Percentiles rank a stretch among this genome's conserved stretches.
Conservation (phyloP, 1,140 invertebrate species). For the Drosophila watanabei region DNA sequence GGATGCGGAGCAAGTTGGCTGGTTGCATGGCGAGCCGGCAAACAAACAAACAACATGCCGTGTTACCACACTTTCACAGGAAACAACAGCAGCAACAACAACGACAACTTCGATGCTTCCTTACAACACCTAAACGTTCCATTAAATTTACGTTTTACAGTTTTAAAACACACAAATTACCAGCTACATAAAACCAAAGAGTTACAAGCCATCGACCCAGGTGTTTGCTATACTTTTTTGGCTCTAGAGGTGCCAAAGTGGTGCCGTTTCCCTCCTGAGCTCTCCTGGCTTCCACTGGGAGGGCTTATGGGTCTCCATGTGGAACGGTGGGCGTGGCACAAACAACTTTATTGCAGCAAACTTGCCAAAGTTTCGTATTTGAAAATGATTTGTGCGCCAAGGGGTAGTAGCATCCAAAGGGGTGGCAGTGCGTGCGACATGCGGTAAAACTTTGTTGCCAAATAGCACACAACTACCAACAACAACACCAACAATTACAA, state of each 20-base stretch:
- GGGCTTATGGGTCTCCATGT: background rate
- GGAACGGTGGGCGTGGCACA: conserved; percentile 49
- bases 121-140: conserved; percentile 79
- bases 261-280: background rate
- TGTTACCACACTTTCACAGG: conserved; percentile 16
- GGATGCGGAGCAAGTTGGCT: conserved; percentile 7
- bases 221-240: conserved; percentile 25
- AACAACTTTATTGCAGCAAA: conserved; percentile 78
- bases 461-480: conserved; percentile 55
- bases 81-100: conserved; percentile 27
- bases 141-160: conserved; percentile 82
- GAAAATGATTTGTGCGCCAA: conserved; percentile 73
- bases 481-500: background rate
- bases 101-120: conserved; percentile 28
- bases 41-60: conserved; percentile 40
- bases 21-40: conserved; percentile 18
- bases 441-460: conserved; percentile 72
- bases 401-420: background rate
- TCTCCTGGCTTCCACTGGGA: background rate
- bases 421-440: conserved; percentile 63
- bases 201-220: conserved; percentile 54
- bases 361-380: conserved; percentile 77
- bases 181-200: conserved; percentile 71
- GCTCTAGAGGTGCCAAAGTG: no score
- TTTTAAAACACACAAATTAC: conserved; percentile 79